A percentile compares a stretch with the other conserved stretches of the same genome.
Evolutionary conservation across 2,797 vertebrate genomes (phyloP).

Genomic region (Champsocephalus gunnari): DNA sequence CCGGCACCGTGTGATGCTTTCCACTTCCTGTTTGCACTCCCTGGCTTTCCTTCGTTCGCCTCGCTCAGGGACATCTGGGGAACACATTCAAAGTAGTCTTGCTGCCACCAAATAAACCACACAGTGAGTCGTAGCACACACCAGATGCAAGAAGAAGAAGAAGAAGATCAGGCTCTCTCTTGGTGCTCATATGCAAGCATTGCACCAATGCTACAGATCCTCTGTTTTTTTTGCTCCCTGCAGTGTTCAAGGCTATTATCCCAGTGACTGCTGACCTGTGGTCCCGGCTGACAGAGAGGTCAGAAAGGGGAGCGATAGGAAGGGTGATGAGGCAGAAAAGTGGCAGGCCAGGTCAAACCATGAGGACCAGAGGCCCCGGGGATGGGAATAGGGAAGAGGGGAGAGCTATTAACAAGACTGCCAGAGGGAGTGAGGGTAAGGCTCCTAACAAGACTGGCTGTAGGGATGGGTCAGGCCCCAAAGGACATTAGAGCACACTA

Average conservation of each 20-base stretch:
- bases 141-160: conserved; percentile 18
- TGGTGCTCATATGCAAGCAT: neutral
- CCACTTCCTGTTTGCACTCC: conserved; percentile 70
- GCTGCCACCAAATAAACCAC: conserved; percentile 58
- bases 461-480: conserved; percentile 40
- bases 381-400: conserved; percentile 14
- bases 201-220: neutral
- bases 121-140: conserved; percentile 57
- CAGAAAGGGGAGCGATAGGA: conserved; percentile 50
- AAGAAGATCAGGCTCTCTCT: neutral
- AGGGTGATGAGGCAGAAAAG: conserved; percentile 65
- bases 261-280: conserved; percentile 56
- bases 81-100: conserved; percentile 61
- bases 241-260: conserved; percentile 43
- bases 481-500: conserved; percentile 8
- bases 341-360: conserved; percentile 44
- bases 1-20: conserved; percentile 45
- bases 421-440: conserved; percentile 19
- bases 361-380: conserved; percentile 24
- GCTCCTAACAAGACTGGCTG: conserved; percentile 47
- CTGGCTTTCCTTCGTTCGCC: conserved; percentile 33
- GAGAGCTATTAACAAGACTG: conserved; percentile 26
- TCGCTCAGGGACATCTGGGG: conserved; percentile 68
- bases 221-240: conserved; percentile 1
- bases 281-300: conserved; percentile 46